Percentiles rank a stretch among this genome's conserved stretches.
phyloP scores from a whole-genome alignment of 2,888 invertebrate genomes.

The Meiosimyza platycephala region DNA sequence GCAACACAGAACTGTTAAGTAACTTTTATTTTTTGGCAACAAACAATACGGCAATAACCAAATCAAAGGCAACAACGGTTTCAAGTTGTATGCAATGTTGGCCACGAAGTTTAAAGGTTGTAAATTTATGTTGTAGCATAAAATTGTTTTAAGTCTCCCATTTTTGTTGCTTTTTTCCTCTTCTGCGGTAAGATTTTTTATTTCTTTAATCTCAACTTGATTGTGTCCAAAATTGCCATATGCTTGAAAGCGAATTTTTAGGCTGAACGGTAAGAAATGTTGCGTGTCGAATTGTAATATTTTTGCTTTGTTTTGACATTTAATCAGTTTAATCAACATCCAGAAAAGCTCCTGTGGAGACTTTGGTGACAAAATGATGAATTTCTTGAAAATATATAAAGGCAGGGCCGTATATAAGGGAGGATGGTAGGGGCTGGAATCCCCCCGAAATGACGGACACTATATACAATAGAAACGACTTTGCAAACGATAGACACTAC shows the following conservation, averaged over 20 bases:
- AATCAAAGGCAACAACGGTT: background rate
- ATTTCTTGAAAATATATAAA: too few species aligned
- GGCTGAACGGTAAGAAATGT: background rate
- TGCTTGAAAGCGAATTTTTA: background rate
- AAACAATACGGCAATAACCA: background rate
- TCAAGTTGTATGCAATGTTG: background rate
- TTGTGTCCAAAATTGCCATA: background rate
- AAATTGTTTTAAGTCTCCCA: conserved; percentile 6
- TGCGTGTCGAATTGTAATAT: background rate
- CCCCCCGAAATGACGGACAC: too few species aligned
- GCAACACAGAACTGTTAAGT: conserved; percentile 19
- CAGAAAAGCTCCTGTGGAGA: too few species aligned
- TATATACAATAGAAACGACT: too few species aligned
- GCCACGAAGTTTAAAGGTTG: conserved; percentile 23
- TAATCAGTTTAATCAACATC: too few species aligned
- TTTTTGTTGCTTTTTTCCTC: too few species aligned
- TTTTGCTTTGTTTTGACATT: background rate
- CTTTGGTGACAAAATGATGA: too few species aligned
- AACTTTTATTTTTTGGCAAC: conserved; percentile 20
- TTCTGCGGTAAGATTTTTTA: background rate
- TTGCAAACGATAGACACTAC: too few species aligned
- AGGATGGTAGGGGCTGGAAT: too few species aligned
- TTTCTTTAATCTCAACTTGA: background rate
- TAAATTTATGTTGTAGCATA: conserved; percentile 23
- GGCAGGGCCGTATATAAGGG: too few species aligned